A percentile compares a stretch with the other conserved stretches of the same genome.
Evolutionary conservation across 2,797 vertebrate species (phyloP).

Genomic region (Decapterus maruadsi): DNA sequence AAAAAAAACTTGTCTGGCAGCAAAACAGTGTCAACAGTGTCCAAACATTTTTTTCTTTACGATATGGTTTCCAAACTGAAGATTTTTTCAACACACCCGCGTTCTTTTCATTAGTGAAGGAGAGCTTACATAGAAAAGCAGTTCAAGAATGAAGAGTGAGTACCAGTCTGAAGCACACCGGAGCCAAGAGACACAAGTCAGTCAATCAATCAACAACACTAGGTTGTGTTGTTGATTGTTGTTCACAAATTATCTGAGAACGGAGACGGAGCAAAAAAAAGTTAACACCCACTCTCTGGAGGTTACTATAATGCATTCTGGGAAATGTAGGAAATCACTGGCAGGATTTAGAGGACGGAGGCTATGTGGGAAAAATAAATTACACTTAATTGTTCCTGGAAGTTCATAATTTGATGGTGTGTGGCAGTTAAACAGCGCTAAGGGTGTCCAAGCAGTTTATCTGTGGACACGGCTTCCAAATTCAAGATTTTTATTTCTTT

Average conservation of each 20-base stretch:
- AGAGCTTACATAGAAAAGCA: no score
- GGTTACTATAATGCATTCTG: conserved; percentile 6
- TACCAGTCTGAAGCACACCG: no score
- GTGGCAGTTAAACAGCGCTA: background rate
- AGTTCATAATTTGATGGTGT: background rate
- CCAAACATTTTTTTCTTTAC: no score
- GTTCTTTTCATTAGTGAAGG: no score
- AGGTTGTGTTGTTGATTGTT: background rate
- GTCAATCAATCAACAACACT: no score
- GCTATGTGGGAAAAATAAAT: background rate
- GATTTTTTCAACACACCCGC: no score
- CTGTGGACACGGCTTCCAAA: background rate
- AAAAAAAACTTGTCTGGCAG: no score
- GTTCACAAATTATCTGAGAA: background rate
- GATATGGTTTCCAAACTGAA: no score
- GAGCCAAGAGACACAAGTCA: no score
- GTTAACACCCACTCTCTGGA: conserved; percentile 6
- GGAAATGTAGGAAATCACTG: conserved; percentile 20
- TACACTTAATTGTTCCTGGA: conserved; percentile 1
- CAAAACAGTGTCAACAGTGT: no score
- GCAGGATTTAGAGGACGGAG: background rate
- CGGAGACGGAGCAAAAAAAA: conserved; percentile 4
- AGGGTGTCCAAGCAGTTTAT: background rate
- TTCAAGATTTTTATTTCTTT: background rate
- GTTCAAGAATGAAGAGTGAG: no score